These are phyloP conservation scores for Chaetops frenatus DNA, from an alignment of 2,113 vertebrate genomes.

Conservation along the genomic window DNA sequence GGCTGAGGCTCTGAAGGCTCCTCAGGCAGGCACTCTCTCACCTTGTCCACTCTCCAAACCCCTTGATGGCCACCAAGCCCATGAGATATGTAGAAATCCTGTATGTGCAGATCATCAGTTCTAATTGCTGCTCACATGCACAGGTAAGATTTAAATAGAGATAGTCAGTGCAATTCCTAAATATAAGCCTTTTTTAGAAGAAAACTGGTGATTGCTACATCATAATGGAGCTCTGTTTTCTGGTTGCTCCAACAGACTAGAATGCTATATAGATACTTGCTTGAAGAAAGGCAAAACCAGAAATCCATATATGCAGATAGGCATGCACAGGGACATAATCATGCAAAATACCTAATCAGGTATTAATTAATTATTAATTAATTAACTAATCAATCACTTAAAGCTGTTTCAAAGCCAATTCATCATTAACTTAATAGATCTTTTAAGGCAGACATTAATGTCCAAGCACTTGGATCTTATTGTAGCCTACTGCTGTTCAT, in stretches of 20 bases:
- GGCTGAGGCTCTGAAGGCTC: not conserved
- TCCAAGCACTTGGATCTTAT: not conserved
- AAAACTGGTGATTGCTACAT: not conserved
- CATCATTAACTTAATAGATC: not conserved
- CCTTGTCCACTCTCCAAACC: not conserved
- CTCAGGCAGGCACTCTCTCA: not conserved
- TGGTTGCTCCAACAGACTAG: not conserved
- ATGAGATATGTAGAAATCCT: not conserved
- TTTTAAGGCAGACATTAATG: not conserved
- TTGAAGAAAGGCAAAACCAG: not conserved
- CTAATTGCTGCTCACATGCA: not conserved
- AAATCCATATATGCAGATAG: not conserved
- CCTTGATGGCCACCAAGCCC: not conserved
- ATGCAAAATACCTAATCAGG: not conserved
- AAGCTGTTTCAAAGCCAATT: not conserved
- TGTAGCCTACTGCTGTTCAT: conserved; percentile 24
- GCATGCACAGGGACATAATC: not conserved
- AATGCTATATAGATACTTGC: not conserved
- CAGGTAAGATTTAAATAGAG: not conserved
- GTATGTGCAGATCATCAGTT: not conserved
- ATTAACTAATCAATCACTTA: not conserved
- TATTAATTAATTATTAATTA: no score
- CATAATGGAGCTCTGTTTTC: not conserved
- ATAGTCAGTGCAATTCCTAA: not conserved
- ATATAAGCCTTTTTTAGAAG: not conserved